A percentile compares a stretch with the other conserved stretches of the same genome.
Evolutionary conservation across 2,113 vertebrate genomes (phyloP).

Genomic region (Morone chrysops): DNA sequence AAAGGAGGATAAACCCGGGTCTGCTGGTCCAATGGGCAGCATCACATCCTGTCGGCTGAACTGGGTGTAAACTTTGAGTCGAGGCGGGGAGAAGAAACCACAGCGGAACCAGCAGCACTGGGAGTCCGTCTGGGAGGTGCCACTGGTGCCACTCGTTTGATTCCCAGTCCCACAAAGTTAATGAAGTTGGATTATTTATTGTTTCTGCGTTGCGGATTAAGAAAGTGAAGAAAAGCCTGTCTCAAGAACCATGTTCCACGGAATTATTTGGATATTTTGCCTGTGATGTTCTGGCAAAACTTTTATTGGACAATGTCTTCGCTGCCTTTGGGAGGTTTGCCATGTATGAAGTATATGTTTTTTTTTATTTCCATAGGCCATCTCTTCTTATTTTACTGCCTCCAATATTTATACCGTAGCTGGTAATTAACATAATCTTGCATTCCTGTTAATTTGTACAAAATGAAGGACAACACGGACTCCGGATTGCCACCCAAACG

Average conservation of each 20-base stretch:
- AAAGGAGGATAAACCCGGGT: conserved; percentile 17
- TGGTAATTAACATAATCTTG: conserved; percentile 74
- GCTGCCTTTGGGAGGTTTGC: conserved; percentile 54
- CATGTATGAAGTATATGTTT: conserved; percentile 55
- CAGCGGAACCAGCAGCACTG: conserved; percentile 14
- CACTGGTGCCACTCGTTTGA: conserved; percentile 19
- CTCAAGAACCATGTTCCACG: not conserved
- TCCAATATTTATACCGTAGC: conserved; percentile 76
- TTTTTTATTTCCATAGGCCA: conserved; percentile 31
- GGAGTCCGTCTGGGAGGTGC: conserved; percentile 33
- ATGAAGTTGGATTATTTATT: conserved; percentile 49
- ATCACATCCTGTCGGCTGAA: conserved; percentile 66
- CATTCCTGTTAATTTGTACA: conserved; percentile 71
- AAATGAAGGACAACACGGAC: conserved; percentile 77
- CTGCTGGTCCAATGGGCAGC: conserved; percentile 55
- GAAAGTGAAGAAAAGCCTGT: not conserved
- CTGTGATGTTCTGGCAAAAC: conserved; percentile 81
- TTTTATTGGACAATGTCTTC: conserved; percentile 81
- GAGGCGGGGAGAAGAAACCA: conserved; percentile 49
- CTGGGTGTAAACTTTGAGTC: conserved; percentile 67
- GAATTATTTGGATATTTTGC: conserved; percentile 45
- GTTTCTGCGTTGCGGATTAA: not conserved
- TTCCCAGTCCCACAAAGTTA: conserved; percentile 24
- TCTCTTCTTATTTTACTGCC: conserved; percentile 43
- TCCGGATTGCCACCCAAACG: conserved; percentile 72